Conservation (phyloP, 2,797 vertebrate genomes). For the Xyrichtys novacula region DNA sequence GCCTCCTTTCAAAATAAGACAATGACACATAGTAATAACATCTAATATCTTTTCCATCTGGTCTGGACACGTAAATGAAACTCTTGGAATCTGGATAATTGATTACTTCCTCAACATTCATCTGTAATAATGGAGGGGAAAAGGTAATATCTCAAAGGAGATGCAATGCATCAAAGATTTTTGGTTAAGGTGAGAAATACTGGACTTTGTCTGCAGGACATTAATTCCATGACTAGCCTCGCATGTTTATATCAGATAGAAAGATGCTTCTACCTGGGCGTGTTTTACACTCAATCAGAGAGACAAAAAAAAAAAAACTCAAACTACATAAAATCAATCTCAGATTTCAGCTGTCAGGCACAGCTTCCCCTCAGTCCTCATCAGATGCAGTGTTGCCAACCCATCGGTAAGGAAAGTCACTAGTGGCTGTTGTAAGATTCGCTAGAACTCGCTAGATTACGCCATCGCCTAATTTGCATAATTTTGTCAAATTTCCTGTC, state of each 20-base stretch:
- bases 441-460: too few relatives aligned
- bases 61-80: conserved; percentile 28
- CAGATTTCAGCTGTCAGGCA: too few relatives aligned
- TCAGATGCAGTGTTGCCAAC: too few relatives aligned
- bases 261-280: conserved; percentile 24
- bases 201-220: conserved; percentile 43
- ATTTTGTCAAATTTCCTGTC: too few relatives aligned
- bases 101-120: conserved; percentile 9
- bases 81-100: conserved; percentile 23
- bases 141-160: conserved; percentile 6
- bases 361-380: too few relatives aligned
- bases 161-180: conserved; percentile 40
- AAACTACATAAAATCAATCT: too few relatives aligned
- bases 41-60: neutral
- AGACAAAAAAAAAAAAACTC: conserved; percentile 13
- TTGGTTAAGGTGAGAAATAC: conserved; percentile 41
- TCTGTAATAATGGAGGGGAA: conserved; percentile 34
- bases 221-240: conserved; percentile 37
- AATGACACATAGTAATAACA: too few relatives aligned
- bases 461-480: too few relatives aligned
- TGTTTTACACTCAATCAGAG: conserved; percentile 18
- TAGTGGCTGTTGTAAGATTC: too few relatives aligned
- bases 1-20: too few relatives aligned
- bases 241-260: conserved; percentile 56
- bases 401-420: too few relatives aligned